A percentile compares a stretch with the other conserved stretches of the same genome.
phyloP scores from a whole-genome alignment of 2,113 vertebrate species.

The Mastomys natalensis region DNA sequence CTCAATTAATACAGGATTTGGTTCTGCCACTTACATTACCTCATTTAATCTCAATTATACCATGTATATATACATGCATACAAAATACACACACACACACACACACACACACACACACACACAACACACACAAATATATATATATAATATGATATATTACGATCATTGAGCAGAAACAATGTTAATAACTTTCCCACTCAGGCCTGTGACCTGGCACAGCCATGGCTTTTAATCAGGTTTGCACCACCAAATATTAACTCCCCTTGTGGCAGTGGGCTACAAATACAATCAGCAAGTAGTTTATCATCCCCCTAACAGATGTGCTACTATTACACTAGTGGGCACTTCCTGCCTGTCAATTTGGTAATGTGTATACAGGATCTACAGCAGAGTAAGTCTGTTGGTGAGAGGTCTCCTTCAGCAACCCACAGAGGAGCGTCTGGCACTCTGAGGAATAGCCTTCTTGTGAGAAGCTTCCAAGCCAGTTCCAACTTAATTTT shows the following conservation, averaged over 20 bases:
- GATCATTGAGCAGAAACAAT: background rate
- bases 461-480: background rate
- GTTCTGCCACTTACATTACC: background rate
- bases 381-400: background rate
- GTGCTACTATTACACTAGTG: background rate
- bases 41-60: background rate
- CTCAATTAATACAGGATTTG: background rate
- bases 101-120: too few relatives aligned
- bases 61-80: too few relatives aligned
- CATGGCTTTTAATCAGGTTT: background rate
- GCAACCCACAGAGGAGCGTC: background rate
- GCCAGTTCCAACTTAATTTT: too few relatives aligned
- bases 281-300: background rate
- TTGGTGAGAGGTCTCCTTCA: background rate
- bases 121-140: too few relatives aligned
- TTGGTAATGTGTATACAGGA: background rate
- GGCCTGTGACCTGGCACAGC: background rate
- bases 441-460: too few relatives aligned
- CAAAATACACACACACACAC: too few relatives aligned
- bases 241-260: background rate
- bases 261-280: too few relatives aligned
- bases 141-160: too few relatives aligned
- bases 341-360: too few relatives aligned
- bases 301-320: background rate
- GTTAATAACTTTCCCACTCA: background rate